Percentiles rank a stretch among this genome's conserved stretches.
phyloP scores from a whole-genome alignment of 2,797 vertebrate species.

The Acrocephalus scirpaceus region DNA sequence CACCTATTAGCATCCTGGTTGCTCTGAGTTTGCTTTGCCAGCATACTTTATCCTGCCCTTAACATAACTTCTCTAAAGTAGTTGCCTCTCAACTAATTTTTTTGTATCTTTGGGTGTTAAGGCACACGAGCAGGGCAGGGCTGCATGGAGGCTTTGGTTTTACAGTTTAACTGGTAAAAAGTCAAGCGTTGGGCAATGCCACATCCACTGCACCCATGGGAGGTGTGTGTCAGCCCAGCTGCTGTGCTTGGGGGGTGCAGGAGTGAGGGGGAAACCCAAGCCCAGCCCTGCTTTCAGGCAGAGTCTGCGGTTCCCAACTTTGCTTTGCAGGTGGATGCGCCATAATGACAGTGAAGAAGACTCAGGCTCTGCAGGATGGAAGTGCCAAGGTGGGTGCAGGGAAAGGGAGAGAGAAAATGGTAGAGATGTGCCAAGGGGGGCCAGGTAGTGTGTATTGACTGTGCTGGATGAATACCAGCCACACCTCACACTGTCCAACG shows the following conservation, averaged over 20 bases:
- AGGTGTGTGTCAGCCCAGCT: not conserved
- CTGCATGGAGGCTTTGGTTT: not conserved
- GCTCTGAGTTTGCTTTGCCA: not conserved
- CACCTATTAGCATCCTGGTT: not conserved
- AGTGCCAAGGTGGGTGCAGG: constrained; percentile 61
- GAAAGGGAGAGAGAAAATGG: not conserved
- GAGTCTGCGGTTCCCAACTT: not conserved
- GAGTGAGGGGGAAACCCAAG: not conserved
- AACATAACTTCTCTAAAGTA: not conserved
- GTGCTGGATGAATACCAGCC: not conserved
- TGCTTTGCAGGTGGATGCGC: constrained; percentile 46
- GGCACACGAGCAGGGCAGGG: not conserved
- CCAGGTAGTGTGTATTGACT: accelerated
- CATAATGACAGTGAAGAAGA: constrained; percentile 60
- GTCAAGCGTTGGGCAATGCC: not conserved
- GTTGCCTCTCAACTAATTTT: not conserved
- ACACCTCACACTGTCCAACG: accelerated
- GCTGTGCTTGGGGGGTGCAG: accelerated
- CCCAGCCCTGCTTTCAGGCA: not conserved
- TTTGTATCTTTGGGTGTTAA: not conserved
- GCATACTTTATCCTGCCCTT: not conserved
- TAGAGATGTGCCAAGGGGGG: not conserved
- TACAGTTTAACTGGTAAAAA: not conserved
- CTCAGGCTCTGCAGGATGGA: constrained; percentile 56
- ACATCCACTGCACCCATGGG: not conserved